Conservation (phyloP, 2,113 vertebrate species). For the Corythaeola cristata region DNA sequence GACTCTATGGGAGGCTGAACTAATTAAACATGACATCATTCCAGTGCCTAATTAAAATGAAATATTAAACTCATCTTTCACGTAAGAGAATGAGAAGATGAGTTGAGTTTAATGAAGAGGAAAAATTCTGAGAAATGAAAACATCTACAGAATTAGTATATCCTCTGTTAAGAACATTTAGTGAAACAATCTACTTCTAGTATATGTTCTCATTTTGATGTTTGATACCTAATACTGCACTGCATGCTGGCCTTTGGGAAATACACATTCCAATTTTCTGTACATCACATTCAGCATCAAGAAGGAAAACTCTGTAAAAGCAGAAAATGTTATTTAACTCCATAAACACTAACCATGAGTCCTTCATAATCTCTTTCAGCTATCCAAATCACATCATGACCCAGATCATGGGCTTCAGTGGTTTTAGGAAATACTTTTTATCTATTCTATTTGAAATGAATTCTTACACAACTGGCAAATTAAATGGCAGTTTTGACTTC, state of each 20-base stretch:
- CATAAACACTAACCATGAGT: neutral
- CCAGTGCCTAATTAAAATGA: constrained; percentile 1
- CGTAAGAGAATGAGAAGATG: neutral
- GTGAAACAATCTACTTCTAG: neutral
- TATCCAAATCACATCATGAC: neutral
- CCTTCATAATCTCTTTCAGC: neutral
- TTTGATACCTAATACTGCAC: neutral
- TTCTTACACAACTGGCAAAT: neutral
- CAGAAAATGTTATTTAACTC: neutral
- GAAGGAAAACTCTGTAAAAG: neutral
- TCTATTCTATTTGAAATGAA: neutral
- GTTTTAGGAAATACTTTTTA: neutral
- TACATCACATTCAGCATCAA: neutral
- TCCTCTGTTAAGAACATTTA: neutral
- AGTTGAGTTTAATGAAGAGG: neutral
- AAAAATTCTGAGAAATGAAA: neutral
- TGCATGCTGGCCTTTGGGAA: neutral
- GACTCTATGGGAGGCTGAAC: neutral
- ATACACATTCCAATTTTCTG: neutral
- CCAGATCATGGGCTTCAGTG: neutral
- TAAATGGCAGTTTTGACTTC: neutral
- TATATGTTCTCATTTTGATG: neutral
- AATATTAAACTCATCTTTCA: constrained; percentile 36
- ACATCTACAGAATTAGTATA: neutral
- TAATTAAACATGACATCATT: constrained; percentile 35